These are phyloP conservation scores for Geotrupes spiniger DNA, from an alignment of 2,888 invertebrate genomes.

Conservation along the genomic window DNA sequence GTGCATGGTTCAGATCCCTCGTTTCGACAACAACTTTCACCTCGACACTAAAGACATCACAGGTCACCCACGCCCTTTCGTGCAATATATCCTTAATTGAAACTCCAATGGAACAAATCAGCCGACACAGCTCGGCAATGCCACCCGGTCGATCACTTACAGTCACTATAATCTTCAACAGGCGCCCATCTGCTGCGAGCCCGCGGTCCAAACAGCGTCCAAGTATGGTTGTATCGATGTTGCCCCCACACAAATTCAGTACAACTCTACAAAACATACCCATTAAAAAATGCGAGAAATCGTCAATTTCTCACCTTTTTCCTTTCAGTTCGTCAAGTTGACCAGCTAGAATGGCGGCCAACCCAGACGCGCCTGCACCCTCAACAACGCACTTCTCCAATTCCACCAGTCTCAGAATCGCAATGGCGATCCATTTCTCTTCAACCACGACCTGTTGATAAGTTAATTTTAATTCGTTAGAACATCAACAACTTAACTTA, in stretches of 20 bases:
- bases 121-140: conserved; percentile 77
- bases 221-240: conserved; percentile 88
- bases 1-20: conserved; percentile 73
- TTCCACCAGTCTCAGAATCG: conserved; percentile 62
- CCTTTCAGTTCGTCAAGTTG: conserved; percentile 64
- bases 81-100: conserved; percentile 95
- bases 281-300: conserved; percentile 1
- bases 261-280: conserved; percentile 65
- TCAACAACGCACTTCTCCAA: conserved; percentile 70
- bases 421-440: conserved; percentile 64
- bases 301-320: conserved; percentile 54
- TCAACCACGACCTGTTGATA: conserved; percentile 54
- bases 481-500: conserved; percentile 37
- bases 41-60: conserved; percentile 81
- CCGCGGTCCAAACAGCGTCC: conserved; percentile 87
- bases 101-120: conserved; percentile 74
- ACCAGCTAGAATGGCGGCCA: conserved; percentile 66
- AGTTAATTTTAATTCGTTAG: neutral
- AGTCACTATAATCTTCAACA: conserved; percentile 72
- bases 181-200: conserved; percentile 79
- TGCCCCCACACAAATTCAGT: conserved; percentile 80
- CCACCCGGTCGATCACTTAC: conserved; percentile 86
- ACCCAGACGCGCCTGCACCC: conserved; percentile 68
- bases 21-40: conserved; percentile 91
- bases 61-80: conserved; percentile 90